phyloP scores from a whole-genome alignment of 2,113 vertebrate genomes.

The Amblyornis subalaris region DNA sequence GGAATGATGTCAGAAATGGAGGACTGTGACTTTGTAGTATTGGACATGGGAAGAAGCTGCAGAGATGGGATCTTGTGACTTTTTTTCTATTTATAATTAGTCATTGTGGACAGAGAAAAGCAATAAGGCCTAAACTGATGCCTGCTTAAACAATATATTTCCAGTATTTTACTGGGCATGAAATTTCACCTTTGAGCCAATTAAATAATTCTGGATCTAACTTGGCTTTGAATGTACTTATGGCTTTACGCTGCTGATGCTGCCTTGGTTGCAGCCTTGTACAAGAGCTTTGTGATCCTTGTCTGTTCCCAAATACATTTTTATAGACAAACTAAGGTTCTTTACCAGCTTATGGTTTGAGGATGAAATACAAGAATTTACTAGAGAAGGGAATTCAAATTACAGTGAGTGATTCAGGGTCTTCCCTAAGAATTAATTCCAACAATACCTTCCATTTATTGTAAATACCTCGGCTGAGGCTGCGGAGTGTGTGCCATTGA shows the following conservation, averaged over 20 bases:
- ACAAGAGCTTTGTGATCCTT: neutral
- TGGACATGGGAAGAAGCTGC: neutral
- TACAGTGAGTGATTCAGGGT: neutral
- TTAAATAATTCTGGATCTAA: conserved; percentile 54
- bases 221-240: neutral
- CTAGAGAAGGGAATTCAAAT: conserved; percentile 38
- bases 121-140: conserved; percentile 1
- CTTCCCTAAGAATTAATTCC: conserved; percentile 52
- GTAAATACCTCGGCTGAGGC: conserved; percentile 17
- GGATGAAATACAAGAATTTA: conserved; percentile 25
- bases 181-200: conserved; percentile 51
- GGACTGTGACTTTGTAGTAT: neutral
- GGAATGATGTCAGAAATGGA: neutral
- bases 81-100: conserved; percentile 21
- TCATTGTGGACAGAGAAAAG: neutral
- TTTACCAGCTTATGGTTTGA: neutral
- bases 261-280: neutral
- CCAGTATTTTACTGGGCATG: conserved; percentile 4
- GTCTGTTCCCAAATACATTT: neutral
- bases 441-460: conserved; percentile 33
- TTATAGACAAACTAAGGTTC: conserved; percentile 22
- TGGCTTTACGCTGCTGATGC: conserved; percentile 15
- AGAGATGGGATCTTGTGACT: neutral
- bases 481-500: neutral
- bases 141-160: conserved; percentile 40